Conservation (phyloP, 2,888 invertebrate species). For the Myopa testacea region DNA sequence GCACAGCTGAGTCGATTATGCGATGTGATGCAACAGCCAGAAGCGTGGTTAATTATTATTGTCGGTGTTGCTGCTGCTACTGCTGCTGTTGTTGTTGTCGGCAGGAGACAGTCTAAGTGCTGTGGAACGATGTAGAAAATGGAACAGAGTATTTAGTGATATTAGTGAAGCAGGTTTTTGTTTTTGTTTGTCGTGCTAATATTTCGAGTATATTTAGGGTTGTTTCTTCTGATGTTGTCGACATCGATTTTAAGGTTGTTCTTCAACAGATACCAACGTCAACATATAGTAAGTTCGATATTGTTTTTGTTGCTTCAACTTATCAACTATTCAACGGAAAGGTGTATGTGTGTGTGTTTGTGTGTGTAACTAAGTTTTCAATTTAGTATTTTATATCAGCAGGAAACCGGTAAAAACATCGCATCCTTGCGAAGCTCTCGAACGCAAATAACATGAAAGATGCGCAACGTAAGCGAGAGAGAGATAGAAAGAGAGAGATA, state of each 20-base stretch:
- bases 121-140: no score
- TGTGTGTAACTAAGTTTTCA: constrained; percentile 4
- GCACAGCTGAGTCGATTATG: no score
- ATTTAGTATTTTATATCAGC: constrained; percentile 24
- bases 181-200: no score
- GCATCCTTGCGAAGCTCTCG: not conserved
- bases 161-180: no score
- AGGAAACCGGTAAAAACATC: constrained; percentile 25
- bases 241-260: constrained; percentile 7
- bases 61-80: no score
- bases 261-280: constrained; percentile 21
- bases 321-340: not conserved
- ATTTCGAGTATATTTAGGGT: no score
- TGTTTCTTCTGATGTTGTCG: constrained; percentile 28
- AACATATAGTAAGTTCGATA: constrained; percentile 37
- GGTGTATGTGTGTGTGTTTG: constrained; percentile 23
- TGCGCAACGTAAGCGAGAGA: not conserved
- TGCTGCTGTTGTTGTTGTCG: no score
- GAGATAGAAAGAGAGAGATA: not conserved
- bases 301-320: not conserved
- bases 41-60: no score
- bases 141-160: no score
- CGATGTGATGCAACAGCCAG: no score
- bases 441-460: not conserved
- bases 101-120: no score